Evolutionary conservation across 2,113 vertebrate genomes (phyloP), one percentile per base, ranked within the genome.

Genomic region (Megaleporinus macrocephalus): DNA sequence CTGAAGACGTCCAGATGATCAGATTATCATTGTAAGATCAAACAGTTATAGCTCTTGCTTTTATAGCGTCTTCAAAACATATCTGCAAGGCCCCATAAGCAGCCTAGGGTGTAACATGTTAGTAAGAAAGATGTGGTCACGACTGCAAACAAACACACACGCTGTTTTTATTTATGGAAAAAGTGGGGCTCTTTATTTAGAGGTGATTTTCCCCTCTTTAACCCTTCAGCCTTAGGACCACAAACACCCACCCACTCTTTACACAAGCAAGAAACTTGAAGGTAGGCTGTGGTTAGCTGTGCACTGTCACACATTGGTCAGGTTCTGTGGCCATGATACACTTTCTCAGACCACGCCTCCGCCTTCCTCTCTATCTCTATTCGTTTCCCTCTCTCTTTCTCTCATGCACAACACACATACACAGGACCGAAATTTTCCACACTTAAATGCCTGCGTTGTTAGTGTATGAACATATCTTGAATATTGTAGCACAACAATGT

Each of bases 161-260:
- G 22, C 16, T 5, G 30, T n/a, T 69, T 15, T 22, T 36, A 41
- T 70, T 44, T 24, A 70, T 70, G 66, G 66, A 70, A 70, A 70
- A 68, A 36, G 22, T 30, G 15, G 14, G 16, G 16, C 65, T 68
- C 20, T 36, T 22, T 33, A 68, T 36, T 14, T 24, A 70, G 30
- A 68, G 66, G 66, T 70, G 41, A 41, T 44, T n/a, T 70, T 70
- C 66, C 33, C 65, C 65, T 68, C 15, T 68, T 18, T 65, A 1
- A 20, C 65, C 65, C 65, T 22, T 41, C 9, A 26, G 7, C 36
- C 10, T 0, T 24, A 41, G n/a, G 22, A 44, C 66, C 66, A 70
- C 66, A 70, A 13, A 44, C 66, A 70, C 33, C 20, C 29, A 36
- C 65, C 20, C 66, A 70, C 66, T 12, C 18, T 41, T 44, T n/a